These are phyloP conservation scores for Zygothrica quintamaculata DNA, from an alignment of 2,888 invertebrate species.

Conservation along the genomic window DNA sequence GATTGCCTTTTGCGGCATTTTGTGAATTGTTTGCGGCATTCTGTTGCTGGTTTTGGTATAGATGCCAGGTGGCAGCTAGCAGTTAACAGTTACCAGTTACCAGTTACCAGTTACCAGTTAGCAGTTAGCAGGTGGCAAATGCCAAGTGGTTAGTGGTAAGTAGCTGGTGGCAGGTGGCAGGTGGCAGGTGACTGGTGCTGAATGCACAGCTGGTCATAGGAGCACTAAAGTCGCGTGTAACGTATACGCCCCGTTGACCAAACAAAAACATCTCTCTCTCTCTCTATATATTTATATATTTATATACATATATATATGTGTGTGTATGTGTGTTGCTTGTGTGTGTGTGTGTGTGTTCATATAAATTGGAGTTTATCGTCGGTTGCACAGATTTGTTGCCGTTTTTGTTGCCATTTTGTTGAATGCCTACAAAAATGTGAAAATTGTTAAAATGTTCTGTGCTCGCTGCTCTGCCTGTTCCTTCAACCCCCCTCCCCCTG, in stretches of 20 bases:
- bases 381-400: slow-evolving; percentile 48
- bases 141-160: neutral
- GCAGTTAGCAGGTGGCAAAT: neutral
- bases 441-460: slow-evolving; percentile 1
- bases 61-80: neutral
- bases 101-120: too few species aligned
- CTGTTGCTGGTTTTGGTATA: neutral
- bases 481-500: neutral
- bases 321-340: neutral
- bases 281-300: too few species aligned
- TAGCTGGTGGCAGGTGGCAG: slow-evolving; percentile 1
- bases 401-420: slow-evolving; percentile 14
- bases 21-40: slow-evolving; percentile 2
- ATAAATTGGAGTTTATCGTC: slow-evolving; percentile 35
- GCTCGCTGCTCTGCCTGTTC: neutral
- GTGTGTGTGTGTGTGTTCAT: neutral
- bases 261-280: too few species aligned
- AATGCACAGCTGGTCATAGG: slow-evolving; percentile 57
- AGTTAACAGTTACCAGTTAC: neutral
- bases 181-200: slow-evolving; percentile 21
- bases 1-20: slow-evolving; percentile 51
- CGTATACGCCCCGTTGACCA: slow-evolving; percentile 48
- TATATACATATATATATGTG: neutral
- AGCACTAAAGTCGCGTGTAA: slow-evolving; percentile 31
- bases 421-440: slow-evolving; percentile 28